These are phyloP conservation scores for Brachionus paranguensis DNA, from an alignment of 1,140 invertebrate species.

Conservation along the genomic window DNA sequence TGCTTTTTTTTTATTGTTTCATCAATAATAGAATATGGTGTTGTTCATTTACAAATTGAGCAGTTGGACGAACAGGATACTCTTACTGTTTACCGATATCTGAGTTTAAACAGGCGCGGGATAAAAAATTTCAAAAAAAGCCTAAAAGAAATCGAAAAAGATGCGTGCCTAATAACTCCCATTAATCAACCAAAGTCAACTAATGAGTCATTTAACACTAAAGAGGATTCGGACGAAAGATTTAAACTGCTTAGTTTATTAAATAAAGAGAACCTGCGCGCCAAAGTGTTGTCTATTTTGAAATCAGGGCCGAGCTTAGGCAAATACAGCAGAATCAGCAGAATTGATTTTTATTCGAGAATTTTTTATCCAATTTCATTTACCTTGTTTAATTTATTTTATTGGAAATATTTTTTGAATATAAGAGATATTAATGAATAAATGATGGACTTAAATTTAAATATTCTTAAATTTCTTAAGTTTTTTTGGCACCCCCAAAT, in stretches of 20 bases:
- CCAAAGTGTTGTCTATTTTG: conserved; percentile 40
- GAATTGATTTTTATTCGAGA: conserved; percentile 58
- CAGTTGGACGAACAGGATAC: conserved; percentile 14
- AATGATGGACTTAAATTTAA: not conserved
- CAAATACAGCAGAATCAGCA: conserved; percentile 45
- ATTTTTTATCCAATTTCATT: conserved; percentile 58
- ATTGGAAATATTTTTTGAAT: conserved; percentile 57
- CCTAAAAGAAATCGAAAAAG: not conserved
- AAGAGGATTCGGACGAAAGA: conserved; percentile 41
- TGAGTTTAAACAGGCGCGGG: not conserved
- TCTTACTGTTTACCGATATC: not conserved
- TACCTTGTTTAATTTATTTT: conserved; percentile 56
- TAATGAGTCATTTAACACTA: not conserved
- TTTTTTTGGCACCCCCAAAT: no score
- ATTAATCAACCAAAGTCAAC: not conserved
- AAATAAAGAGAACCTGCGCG: conserved; percentile 41
- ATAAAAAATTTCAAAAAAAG: not conserved
- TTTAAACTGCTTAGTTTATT: conserved; percentile 41
- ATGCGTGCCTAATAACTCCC: not conserved
- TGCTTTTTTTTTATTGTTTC: conserved; percentile 88
- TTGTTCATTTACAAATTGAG: conserved; percentile 88
- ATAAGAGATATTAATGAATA: not conserved
- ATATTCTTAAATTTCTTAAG: no score
- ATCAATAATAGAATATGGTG: conserved; percentile 82
- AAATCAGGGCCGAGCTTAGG: conserved; percentile 46